Evolutionary conservation across 2,888 invertebrate species (phyloP).

Genomic region (Cremastinae sp.): DNA sequence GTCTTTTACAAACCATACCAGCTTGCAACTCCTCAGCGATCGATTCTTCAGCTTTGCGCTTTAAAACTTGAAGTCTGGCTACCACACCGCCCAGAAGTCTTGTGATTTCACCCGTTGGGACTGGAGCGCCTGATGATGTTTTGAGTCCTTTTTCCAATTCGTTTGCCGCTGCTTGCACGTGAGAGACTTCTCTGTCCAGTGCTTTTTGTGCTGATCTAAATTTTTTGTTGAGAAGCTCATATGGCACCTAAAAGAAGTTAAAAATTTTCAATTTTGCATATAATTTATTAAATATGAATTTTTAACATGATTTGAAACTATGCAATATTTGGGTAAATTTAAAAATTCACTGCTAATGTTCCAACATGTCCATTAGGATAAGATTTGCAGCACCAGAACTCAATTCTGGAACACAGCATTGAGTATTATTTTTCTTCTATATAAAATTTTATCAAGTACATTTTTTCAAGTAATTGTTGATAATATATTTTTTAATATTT

Average conservation of each 20-base stretch:
- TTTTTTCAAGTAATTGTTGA: too few species aligned
- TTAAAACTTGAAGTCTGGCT: slow-evolving; percentile 93
- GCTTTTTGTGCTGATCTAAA: slow-evolving; percentile 97
- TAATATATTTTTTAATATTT: too few species aligned
- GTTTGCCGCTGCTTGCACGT: slow-evolving; percentile 89
- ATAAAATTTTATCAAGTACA: too few species aligned
- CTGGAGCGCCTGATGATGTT: slow-evolving; percentile 81
- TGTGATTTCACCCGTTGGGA: slow-evolving; percentile 87
- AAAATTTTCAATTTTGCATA: not conserved
- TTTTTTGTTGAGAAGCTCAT: slow-evolving; percentile 98
- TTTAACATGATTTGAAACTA: too few species aligned
- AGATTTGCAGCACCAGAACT: too few species aligned
- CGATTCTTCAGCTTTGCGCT: slow-evolving; percentile 96
- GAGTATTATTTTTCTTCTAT: too few species aligned
- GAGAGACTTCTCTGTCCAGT: slow-evolving; percentile 94
- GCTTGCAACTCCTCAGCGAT: slow-evolving; percentile 95
- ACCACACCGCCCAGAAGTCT: slow-evolving; percentile 93
- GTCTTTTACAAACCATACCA: slow-evolving; percentile 93
- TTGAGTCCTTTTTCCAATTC: slow-evolving; percentile 90
- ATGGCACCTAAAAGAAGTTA: slow-evolving; percentile 89
- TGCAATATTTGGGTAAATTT: too few species aligned
- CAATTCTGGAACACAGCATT: too few species aligned
- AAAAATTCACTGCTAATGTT: too few species aligned
- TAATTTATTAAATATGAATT: too few species aligned
- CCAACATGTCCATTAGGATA: too few species aligned